Evolutionary conservation across 1,140 invertebrate genomes (phyloP).

Genomic region (Drosophila sechellia): DNA sequence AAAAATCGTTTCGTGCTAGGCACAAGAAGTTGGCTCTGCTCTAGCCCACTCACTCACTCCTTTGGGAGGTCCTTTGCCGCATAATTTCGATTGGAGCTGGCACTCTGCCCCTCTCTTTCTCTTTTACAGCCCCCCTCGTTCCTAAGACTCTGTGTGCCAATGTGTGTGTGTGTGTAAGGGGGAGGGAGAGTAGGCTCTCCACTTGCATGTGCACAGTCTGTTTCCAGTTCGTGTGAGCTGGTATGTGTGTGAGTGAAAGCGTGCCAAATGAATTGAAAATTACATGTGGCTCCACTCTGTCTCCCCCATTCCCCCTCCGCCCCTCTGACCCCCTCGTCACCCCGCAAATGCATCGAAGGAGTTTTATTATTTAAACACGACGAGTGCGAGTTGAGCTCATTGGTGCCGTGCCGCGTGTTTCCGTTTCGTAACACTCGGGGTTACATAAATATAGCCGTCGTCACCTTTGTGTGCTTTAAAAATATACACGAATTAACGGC

Average conservation of each 20-base stretch:
- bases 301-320: conserved; percentile 21
- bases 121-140: not conserved
- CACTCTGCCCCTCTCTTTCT: conserved; percentile 9
- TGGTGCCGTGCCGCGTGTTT: conserved; percentile 70
- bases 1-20: conserved; percentile 81
- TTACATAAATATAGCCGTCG: conserved; percentile 68
- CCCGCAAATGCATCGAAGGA: conserved; percentile 55
- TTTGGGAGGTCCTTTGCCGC: conserved; percentile 53
- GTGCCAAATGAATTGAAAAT: conserved; percentile 81
- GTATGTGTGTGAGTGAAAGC: conserved; percentile 49
- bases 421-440: conserved; percentile 80
- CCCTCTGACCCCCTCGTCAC: too few relatives aligned
- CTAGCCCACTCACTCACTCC: conserved; percentile 16
- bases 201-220: conserved; percentile 52
- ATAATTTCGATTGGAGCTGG: conserved; percentile 57
- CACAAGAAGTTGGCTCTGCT: conserved; percentile 63
- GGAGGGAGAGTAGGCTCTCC: too few relatives aligned
- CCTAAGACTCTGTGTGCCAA: conserved; percentile 14
- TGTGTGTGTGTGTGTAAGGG: conserved; percentile 4
- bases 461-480: conserved; percentile 45
- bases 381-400: conserved; percentile 61
- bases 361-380: conserved; percentile 70
- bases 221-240: conserved; percentile 6
- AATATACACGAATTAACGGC: conserved; percentile 55
- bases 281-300: conserved; percentile 70